Evolutionary conservation across 2,888 invertebrate genomes (phyloP).

Genomic region (Heliconius hortense): DNA sequence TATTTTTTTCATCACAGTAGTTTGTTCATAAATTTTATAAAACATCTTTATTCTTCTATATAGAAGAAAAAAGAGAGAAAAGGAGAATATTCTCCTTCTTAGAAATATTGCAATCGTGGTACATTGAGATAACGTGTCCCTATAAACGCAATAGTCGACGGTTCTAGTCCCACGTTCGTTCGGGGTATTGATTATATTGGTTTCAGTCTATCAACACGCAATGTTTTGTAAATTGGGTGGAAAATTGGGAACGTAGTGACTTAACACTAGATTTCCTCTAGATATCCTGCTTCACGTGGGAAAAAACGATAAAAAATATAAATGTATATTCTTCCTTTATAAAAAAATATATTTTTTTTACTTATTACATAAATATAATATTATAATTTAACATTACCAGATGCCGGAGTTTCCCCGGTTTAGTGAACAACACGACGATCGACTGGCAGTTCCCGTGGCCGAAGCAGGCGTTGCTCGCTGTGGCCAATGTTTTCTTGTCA

Average conservation of each 20-base stretch:
- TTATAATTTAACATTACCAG: conserved; percentile 46
- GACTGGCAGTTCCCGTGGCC: conserved; percentile 98
- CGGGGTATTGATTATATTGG: neutral
- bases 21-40: no score
- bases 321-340: no score
- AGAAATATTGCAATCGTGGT: no score
- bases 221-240: neutral
- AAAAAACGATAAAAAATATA: no score
- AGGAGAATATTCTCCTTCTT: no score
- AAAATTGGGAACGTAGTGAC: neutral
- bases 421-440: conserved; percentile 95
- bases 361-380: no score
- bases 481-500: conserved; percentile 91
- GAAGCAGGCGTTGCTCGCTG: conserved; percentile 92
- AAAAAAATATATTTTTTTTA: no score
- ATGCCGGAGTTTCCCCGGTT: conserved; percentile 94
- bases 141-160: neutral
- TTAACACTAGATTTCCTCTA: neutral
- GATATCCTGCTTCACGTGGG: neutral
- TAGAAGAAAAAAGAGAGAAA: no score
- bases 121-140: no score
- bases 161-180: neutral
- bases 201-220: no score
- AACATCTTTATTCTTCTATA: no score
- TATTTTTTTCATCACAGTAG: no score